Percentiles rank a stretch among this genome's conserved stretches.
These are phyloP conservation scores for Bagarius yarrelli DNA, from an alignment of 2,113 vertebrate genomes.

Conservation along the genomic window DNA sequence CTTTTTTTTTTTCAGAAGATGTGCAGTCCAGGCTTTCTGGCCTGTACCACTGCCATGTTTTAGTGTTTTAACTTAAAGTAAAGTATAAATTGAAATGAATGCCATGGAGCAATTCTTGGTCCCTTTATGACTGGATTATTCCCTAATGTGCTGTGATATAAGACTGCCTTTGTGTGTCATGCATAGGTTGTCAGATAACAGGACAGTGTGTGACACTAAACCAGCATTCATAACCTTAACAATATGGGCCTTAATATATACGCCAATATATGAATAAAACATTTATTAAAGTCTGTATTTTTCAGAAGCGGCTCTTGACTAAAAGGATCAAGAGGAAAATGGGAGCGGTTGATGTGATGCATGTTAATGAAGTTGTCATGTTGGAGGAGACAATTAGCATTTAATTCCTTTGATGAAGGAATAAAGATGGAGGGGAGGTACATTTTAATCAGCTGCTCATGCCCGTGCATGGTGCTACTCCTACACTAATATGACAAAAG, in stretches of 20 bases:
- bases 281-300: constrained; percentile 22
- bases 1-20: background rate
- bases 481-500: constrained; percentile 19
- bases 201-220: constrained; percentile 9
- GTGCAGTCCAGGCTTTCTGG: background rate
- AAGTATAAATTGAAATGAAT: background rate
- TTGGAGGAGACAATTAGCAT: constrained; percentile 79
- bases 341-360: constrained; percentile 76
- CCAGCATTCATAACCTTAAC: background rate
- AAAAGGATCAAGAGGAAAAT: constrained; percentile 57
- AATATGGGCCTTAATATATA: constrained; percentile 27
- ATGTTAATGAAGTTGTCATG: constrained; percentile 80
- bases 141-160: background rate
- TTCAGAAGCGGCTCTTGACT: constrained; percentile 56
- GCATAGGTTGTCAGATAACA: constrained; percentile 5
- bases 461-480: background rate
- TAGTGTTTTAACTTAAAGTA: background rate
- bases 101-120: background rate
- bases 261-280: constrained; percentile 40
- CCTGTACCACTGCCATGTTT: background rate
- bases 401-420: constrained; percentile 72
- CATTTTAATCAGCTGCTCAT: constrained; percentile 19
- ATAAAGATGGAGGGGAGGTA: constrained; percentile 57
- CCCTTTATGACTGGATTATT: background rate
- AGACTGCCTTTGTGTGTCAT: background rate